Evolutionary conservation across 2,113 vertebrate species (phyloP).

Genomic region (Hippopotamus amphibius): DNA sequence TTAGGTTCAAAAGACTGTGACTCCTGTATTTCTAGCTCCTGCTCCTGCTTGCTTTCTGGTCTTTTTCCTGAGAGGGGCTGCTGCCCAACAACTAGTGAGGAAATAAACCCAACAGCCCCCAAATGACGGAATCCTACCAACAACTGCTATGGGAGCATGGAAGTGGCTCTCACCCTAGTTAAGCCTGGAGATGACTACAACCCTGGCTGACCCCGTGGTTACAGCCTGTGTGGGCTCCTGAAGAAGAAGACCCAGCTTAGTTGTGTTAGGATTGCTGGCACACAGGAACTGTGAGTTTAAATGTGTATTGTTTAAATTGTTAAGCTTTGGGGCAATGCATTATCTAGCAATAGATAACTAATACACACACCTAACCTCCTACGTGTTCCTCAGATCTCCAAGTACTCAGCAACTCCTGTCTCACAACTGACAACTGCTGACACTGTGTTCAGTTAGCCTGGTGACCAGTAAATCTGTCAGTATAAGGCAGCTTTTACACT

Average conservation of each 20-base stretch:
- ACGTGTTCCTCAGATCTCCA: neutral
- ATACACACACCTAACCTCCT: neutral
- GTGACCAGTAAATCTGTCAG: neutral
- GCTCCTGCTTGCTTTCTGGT: neutral
- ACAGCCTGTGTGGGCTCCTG: neutral
- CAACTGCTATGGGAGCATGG: accelerated
- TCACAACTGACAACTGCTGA: neutral
- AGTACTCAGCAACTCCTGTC: neutral
- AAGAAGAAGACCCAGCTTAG: neutral
- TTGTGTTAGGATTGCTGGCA: neutral
- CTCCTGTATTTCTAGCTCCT: neutral
- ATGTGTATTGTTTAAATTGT: neutral
- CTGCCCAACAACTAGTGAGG: neutral
- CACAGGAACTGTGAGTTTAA: neutral
- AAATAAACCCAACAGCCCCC: neutral
- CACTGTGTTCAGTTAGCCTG: neutral
- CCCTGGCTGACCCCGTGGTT: neutral
- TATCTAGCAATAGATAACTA: neutral
- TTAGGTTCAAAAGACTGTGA: neutral
- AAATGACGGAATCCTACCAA: neutral
- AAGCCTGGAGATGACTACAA: neutral
- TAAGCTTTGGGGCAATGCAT: neutral
- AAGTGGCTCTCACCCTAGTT: neutral
- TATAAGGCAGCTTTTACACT: neutral
- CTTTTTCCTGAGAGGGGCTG: neutral